Percentiles rank a stretch among this genome's conserved stretches.
These are phyloP conservation scores for Crossoptilon crossoptilon DNA, from an alignment of 2,797 vertebrate species.

Conservation along the genomic window DNA sequence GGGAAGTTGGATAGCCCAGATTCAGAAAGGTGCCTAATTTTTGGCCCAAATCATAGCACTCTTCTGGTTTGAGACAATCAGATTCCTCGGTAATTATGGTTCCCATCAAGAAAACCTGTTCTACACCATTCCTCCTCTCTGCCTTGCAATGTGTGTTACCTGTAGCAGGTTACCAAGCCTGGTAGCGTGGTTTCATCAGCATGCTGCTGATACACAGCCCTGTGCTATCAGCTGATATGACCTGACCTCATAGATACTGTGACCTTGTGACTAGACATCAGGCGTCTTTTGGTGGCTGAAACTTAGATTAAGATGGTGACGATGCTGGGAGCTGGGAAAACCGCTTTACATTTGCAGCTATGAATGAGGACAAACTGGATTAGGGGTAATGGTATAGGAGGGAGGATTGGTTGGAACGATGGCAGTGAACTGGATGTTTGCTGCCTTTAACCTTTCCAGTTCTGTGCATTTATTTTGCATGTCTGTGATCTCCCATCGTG, in stretches of 20 bases:
- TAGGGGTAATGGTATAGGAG: background rate
- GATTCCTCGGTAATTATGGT: accelerated
- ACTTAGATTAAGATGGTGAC: background rate
- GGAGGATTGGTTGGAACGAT: background rate
- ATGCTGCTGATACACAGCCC: background rate
- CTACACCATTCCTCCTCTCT: background rate
- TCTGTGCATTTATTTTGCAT: background rate
- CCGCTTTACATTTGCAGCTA: background rate
- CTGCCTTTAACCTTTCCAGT: background rate
- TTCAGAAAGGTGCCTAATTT: background rate
- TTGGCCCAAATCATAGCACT: background rate
- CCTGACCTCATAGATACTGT: background rate
- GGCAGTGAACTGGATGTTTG: background rate
- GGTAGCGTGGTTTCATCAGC: background rate
- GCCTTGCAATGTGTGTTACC: background rate
- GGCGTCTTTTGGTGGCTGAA: background rate
- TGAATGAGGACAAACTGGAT: background rate
- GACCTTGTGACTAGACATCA: accelerated
- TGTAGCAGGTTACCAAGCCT: background rate
- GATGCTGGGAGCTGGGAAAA: background rate
- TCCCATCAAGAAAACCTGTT: background rate
- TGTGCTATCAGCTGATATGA: background rate
- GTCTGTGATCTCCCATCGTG: background rate
- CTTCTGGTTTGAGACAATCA: background rate
- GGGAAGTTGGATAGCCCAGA: background rate